These are phyloP conservation scores for Erannis defoliaria DNA, from an alignment of 2,888 invertebrate species.

Conservation along the genomic window DNA sequence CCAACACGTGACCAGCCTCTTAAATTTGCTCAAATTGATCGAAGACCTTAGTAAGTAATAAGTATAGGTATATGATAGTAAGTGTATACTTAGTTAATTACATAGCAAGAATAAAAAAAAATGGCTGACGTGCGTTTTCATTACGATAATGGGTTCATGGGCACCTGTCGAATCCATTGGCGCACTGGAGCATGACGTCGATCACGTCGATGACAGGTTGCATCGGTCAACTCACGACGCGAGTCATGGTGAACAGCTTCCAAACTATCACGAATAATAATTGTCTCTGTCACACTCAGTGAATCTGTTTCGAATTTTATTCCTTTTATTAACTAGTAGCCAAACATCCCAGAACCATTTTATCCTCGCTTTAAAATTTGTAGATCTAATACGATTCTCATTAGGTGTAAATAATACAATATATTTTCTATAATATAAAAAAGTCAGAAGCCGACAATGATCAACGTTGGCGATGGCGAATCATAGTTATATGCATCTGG, in stretches of 20 bases:
- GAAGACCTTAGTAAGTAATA: not conserved
- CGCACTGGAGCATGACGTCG: slow-evolving; percentile 66
- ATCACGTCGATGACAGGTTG: slow-evolving; percentile 55
- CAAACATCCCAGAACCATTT: not conserved
- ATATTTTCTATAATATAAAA: too few species aligned
- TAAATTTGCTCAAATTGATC: too few species aligned
- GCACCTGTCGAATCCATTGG: slow-evolving; percentile 78
- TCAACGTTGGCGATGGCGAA: too few species aligned
- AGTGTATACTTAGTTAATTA: not conserved
- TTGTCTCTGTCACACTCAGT: slow-evolving; percentile 48
- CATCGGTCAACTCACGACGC: slow-evolving; percentile 51
- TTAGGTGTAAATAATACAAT: too few species aligned
- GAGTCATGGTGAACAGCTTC: slow-evolving; percentile 49
- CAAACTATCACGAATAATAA: slow-evolving; percentile 64
- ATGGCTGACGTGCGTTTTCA: slow-evolving; percentile 7
- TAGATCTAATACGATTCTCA: too few species aligned
- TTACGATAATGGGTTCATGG: slow-evolving; percentile 33
- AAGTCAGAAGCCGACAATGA: too few species aligned
- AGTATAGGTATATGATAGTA: not conserved
- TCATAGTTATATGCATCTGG: too few species aligned
- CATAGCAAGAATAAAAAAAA: slow-evolving; percentile 3
- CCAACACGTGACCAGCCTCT: too few species aligned
- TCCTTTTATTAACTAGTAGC: slow-evolving; percentile 18
- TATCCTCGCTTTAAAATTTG: not conserved
- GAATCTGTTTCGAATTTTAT: slow-evolving; percentile 1